Conservation (phyloP, 2,797 vertebrate species). For the Acipenser oxyrinchus region DNA sequence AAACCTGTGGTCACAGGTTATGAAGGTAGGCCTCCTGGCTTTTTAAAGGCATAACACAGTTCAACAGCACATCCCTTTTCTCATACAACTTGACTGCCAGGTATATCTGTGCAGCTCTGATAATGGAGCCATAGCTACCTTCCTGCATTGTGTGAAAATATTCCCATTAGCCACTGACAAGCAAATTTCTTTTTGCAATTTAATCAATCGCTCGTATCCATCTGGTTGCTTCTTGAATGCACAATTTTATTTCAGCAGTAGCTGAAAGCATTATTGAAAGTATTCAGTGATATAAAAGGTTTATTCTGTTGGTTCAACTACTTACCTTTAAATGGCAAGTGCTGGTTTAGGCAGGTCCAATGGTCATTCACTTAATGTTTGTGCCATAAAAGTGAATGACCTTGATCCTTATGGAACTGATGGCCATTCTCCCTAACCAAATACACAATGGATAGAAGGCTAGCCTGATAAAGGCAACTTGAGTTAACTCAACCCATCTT, state of each 20-base stretch:
- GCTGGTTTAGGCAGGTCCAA: conserved; percentile 51
- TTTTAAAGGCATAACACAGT: conserved; percentile 56
- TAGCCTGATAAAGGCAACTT: no score
- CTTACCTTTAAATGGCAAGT: conserved; percentile 53
- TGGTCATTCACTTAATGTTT: conserved; percentile 21
- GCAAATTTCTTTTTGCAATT: conserved; percentile 68
- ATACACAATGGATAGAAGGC: no score
- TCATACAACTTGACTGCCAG: conserved; percentile 62
- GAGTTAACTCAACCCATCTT: no score
- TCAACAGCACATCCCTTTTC: conserved; percentile 56
- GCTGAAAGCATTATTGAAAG: conserved; percentile 55
- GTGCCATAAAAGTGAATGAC: no score
- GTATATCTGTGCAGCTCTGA: conserved; percentile 66
- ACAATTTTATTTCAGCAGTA: conserved; percentile 53
- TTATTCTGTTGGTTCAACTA: conserved; percentile 55
- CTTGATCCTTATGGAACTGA: no score
- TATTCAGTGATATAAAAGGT: conserved; percentile 56
- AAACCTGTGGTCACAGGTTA: conserved; percentile 75
- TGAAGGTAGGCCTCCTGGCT: conserved; percentile 63
- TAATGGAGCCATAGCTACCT: conserved; percentile 62
- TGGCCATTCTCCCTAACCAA: no score
- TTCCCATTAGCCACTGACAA: conserved; percentile 74
- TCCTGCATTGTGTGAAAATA: conserved; percentile 64
- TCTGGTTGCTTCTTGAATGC: conserved; percentile 72
- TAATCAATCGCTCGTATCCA: conserved; percentile 72